Conservation (phyloP, 2,113 vertebrate genomes). For the Xiphophorus couchianus region DNA sequence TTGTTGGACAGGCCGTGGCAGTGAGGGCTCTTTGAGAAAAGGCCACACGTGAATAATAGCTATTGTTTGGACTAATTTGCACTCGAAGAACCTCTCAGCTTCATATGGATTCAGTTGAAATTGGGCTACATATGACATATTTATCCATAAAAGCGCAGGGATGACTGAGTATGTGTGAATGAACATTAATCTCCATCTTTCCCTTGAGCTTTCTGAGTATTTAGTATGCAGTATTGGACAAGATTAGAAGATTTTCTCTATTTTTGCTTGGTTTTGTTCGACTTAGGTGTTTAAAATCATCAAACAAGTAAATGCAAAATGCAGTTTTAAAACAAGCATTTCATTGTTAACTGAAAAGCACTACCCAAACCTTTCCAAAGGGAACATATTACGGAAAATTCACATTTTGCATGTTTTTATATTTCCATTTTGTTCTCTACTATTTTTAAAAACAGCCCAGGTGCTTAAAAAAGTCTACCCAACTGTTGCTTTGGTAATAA, state of each 20-base stretch:
- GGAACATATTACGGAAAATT: too few relatives aligned
- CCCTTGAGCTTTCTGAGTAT: background rate
- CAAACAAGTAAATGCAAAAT: background rate
- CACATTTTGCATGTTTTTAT: too few relatives aligned
- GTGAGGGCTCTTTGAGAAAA: constrained; percentile 47
- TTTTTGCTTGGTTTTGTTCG: background rate
- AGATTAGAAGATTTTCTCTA: background rate
- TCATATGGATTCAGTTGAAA: constrained; percentile 19
- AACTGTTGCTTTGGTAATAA: too few relatives aligned
- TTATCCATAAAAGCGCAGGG: background rate
- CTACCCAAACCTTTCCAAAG: too few relatives aligned
- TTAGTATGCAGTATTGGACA: background rate
- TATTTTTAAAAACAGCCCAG: too few relatives aligned
- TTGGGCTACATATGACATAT: background rate
- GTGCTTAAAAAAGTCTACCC: too few relatives aligned
- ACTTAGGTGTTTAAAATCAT: background rate
- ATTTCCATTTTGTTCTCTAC: too few relatives aligned
- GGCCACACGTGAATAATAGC: constrained; percentile 15
- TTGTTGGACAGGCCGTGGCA: constrained; percentile 40
- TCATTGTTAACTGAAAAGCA: background rate
- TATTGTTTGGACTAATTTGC: constrained; percentile 50
- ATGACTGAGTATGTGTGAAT: background rate
- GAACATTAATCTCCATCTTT: background rate
- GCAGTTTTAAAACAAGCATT: background rate
- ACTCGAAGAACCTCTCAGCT: constrained; percentile 23